phyloP scores from a whole-genome alignment of 2,797 vertebrate genomes.

The Podarcis siculus region DNA sequence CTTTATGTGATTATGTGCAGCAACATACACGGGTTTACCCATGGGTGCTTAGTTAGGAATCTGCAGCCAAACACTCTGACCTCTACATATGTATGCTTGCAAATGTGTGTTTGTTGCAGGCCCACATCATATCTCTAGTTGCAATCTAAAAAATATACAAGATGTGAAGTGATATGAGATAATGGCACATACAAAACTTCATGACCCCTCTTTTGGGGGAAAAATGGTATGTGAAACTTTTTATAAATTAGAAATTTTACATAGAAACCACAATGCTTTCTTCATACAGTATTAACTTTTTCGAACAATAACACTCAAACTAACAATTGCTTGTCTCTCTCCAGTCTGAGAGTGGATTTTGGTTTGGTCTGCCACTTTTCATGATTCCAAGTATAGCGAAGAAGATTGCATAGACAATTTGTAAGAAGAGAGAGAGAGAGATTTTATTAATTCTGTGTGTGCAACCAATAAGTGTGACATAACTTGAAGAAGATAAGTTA shows the following conservation, averaged over 20 bases:
- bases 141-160: background rate
- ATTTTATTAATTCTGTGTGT: background rate
- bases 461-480: conserved; percentile 3
- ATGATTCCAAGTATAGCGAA: background rate
- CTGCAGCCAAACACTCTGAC: background rate
- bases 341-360: background rate
- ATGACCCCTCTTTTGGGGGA: too few species aligned
- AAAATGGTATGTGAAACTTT: too few species aligned
- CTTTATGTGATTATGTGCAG: background rate
- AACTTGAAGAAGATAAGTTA: conserved; percentile 13
- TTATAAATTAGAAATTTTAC: too few species aligned
- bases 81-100: background rate
- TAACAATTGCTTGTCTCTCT: background rate
- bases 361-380: background rate
- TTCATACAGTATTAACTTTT: background rate
- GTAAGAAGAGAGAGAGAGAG: background rate
- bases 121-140: background rate
- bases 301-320: background rate
- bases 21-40: background rate
- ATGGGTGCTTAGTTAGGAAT: background rate
- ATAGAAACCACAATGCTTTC: background rate
- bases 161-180: too few species aligned
- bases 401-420: background rate
- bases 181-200: background rate
- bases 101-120: background rate